Conservation (phyloP, 2,113 vertebrate genomes). For the Mormoops blainvillei region DNA sequence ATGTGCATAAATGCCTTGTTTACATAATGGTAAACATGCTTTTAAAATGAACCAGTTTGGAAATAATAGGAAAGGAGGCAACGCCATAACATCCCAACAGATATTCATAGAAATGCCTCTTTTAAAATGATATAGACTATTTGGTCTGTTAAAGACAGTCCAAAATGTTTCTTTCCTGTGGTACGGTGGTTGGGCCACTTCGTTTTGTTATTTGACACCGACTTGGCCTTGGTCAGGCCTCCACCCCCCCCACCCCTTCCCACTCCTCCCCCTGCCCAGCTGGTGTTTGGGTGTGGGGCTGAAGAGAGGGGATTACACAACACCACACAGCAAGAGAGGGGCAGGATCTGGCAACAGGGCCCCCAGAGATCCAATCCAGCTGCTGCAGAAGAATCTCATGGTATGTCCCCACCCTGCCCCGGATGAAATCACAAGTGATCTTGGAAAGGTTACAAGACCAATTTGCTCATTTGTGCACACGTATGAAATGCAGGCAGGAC, state of each 20-base stretch:
- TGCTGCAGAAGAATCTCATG: not conserved
- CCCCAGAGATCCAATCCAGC: constrained; percentile 44
- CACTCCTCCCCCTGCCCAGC: not conserved
- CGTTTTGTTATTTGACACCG: not conserved
- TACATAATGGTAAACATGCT: not conserved
- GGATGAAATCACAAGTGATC: constrained; percentile 40
- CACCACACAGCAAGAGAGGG: not conserved
- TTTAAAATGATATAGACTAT: not conserved
- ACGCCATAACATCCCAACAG: not conserved
- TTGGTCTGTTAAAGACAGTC: not conserved
- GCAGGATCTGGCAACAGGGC: not conserved
- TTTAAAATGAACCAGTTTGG: not conserved
- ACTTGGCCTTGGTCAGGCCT: not conserved
- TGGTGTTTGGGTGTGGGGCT: constrained; percentile 35
- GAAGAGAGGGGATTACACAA: constrained; percentile 15
- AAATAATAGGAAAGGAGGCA: not conserved
- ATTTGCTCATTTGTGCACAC: not conserved
- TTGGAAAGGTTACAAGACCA: constrained; percentile 26
- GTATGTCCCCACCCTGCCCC: constrained; percentile 14
- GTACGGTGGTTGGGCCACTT: not conserved
- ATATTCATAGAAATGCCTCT: not conserved
- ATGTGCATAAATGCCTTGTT: not conserved
- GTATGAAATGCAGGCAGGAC: not conserved
- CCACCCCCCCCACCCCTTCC: not conserved
- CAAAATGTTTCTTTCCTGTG: not conserved